Conservation (phyloP, 2,888 invertebrate genomes). For the Acrobasis suavella region DNA sequence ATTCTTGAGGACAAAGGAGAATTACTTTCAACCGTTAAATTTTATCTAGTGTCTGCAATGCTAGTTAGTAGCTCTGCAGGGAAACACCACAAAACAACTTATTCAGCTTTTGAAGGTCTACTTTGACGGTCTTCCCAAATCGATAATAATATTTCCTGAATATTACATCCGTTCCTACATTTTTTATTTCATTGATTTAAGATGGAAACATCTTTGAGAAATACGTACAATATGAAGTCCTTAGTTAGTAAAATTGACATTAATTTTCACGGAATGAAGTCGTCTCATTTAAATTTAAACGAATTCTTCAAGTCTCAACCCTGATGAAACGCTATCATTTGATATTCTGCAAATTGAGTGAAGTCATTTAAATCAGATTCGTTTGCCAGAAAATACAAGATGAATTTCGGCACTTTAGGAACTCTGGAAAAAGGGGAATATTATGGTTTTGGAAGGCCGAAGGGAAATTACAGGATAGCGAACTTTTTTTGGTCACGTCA, state of each 20-base stretch:
- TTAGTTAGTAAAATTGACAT: not conserved
- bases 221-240: too few relatives aligned
- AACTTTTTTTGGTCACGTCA: not conserved
- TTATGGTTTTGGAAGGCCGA: not conserved
- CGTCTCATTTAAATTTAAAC: not conserved
- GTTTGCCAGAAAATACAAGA: not conserved
- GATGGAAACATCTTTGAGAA: too few relatives aligned
- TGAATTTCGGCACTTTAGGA: not conserved
- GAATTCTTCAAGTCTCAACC: constrained; percentile 5
- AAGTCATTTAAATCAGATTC: constrained; percentile 2
- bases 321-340: constrained; percentile 2
- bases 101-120: too few relatives aligned
- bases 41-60: too few relatives aligned
- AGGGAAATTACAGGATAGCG: not conserved
- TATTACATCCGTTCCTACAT: too few relatives aligned
- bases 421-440: not conserved
- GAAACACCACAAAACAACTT: too few relatives aligned
- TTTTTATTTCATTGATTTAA: too few relatives aligned
- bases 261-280: constrained; percentile 1
- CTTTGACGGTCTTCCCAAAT: too few relatives aligned
- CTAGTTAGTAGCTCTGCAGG: too few relatives aligned
- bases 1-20: too few relatives aligned
- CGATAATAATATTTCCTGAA: too few relatives aligned
- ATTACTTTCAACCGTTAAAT: too few relatives aligned
- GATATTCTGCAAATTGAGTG: constrained; percentile 8